phyloP scores from a whole-genome alignment of 2,888 invertebrate species.

The Zaprionus obscuricornis region DNA sequence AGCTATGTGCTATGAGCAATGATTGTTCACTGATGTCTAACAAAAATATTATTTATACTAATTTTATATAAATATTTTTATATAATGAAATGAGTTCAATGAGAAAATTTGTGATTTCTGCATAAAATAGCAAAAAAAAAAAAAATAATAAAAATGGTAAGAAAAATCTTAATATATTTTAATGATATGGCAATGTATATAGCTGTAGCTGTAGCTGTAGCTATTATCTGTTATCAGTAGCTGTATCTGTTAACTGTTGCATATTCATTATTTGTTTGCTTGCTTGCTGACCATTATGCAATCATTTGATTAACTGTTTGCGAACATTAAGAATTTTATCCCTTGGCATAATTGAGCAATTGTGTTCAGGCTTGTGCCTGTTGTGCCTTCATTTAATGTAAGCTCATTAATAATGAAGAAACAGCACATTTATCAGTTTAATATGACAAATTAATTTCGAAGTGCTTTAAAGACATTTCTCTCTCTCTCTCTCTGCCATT shows the following conservation, averaged over 20 bases:
- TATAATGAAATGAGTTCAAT: too few relatives aligned
- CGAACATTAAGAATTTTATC: too few relatives aligned
- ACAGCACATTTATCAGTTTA: conserved; percentile 68
- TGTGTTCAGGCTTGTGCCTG: conserved; percentile 18
- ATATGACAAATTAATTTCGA: conserved; percentile 68
- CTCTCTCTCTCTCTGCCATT: neutral
- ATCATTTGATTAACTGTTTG: conserved; percentile 29
- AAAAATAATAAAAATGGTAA: too few relatives aligned
- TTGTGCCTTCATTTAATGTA: conserved; percentile 17
- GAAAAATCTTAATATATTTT: too few relatives aligned
- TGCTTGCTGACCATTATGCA: conserved; percentile 12
- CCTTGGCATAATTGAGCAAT: conserved; percentile 47
- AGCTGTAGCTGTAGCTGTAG: neutral
- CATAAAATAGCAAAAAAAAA: too few relatives aligned
- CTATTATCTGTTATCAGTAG: neutral
- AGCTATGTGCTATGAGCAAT: too few relatives aligned
- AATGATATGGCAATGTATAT: neutral
- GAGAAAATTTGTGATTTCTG: too few relatives aligned
- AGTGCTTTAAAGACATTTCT: conserved; percentile 17
- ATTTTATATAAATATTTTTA: too few relatives aligned
- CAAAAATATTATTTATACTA: too few relatives aligned
- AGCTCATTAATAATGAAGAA: conserved; percentile 56
- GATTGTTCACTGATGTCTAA: too few relatives aligned
- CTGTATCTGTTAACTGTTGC: neutral
- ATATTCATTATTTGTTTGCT: conserved; percentile 5